Evolutionary conservation across 2,797 vertebrate genomes (phyloP).

Genomic region (Brachyrhaphis roseni): DNA sequence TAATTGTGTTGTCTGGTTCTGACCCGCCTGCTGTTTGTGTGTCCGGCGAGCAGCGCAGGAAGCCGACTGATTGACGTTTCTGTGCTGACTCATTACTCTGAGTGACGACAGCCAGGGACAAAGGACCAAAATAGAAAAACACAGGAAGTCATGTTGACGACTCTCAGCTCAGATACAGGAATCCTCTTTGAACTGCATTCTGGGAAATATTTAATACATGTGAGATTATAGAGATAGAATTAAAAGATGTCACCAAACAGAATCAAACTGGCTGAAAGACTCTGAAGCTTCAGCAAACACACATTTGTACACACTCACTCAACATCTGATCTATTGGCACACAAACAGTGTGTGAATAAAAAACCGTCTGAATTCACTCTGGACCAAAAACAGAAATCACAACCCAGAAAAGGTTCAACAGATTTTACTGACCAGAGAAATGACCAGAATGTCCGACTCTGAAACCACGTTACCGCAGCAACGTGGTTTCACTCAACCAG

Average conservation of each 20-base stretch:
- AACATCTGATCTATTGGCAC: background rate
- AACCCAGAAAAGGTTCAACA: background rate
- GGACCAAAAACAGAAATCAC: background rate
- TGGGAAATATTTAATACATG: background rate
- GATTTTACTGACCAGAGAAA: too few species aligned
- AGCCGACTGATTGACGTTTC: background rate
- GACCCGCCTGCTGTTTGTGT: background rate
- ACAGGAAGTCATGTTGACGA: background rate
- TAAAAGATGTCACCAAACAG: background rate
- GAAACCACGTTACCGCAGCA: too few species aligned
- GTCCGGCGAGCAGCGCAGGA: background rate
- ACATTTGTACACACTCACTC: background rate
- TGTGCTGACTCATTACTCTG: conserved; percentile 13
- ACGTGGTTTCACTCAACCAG: too few species aligned
- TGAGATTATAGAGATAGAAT: background rate
- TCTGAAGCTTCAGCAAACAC: background rate
- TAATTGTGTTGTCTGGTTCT: conserved; percentile 16
- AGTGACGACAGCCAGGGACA: background rate
- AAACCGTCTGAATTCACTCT: background rate
- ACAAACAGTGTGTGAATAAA: too few species aligned
- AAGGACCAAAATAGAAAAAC: background rate
- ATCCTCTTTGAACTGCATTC: background rate
- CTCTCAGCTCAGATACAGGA: background rate
- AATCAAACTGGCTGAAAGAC: background rate
- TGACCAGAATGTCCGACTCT: too few species aligned